Conservation (phyloP, 1,140 invertebrate species). For the Drosophila trapezifrons region DNA sequence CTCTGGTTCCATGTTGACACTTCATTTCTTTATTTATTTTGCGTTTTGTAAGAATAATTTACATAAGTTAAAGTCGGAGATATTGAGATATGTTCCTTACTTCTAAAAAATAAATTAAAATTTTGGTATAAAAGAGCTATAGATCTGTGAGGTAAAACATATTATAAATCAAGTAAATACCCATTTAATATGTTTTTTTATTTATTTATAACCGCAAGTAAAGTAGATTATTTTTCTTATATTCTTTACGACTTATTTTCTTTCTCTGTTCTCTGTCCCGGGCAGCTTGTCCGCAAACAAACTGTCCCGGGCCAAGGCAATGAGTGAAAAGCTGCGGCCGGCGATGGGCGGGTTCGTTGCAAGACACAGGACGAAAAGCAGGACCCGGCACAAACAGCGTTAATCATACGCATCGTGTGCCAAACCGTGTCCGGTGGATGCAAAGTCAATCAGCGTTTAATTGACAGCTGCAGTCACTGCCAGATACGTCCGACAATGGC, state of each 20-base stretch:
- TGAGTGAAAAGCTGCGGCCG: slow-evolving; percentile 15
- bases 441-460: slow-evolving; percentile 78
- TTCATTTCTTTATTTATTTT: not conserved
- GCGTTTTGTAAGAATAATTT: not conserved
- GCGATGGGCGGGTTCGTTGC: not conserved
- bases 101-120: no score
- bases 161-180: no score
- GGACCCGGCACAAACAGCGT: slow-evolving; percentile 33
- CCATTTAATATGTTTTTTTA: no score
- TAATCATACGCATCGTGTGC: slow-evolving; percentile 73
- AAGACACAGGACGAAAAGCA: slow-evolving; percentile 2
- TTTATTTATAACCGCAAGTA: no score
- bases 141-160: no score
- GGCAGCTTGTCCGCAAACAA: slow-evolving; percentile 37
- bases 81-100: no score
- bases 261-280: slow-evolving; percentile 1
- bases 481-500: slow-evolving; percentile 33
- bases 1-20: not conserved
- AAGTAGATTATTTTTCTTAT: no score
- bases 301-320: slow-evolving; percentile 51
- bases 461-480: slow-evolving; percentile 72
- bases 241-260: not conserved
- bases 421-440: slow-evolving; percentile 42
- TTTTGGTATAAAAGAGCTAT: no score
- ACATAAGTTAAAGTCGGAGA: no score